Evolutionary conservation across 2,888 invertebrate species (phyloP).

Genomic region (Sthenelais limicola): DNA sequence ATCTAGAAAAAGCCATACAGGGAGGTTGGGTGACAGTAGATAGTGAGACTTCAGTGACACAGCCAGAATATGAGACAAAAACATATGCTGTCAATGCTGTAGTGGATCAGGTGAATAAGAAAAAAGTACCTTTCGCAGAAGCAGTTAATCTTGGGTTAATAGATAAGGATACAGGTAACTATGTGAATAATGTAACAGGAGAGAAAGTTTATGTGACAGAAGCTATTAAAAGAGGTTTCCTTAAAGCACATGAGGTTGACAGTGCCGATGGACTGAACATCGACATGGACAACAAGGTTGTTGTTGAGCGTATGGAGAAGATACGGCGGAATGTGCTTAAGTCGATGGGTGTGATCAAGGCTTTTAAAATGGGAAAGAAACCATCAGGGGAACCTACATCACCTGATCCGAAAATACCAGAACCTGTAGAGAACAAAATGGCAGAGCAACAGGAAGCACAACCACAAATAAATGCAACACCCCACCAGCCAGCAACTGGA

Average conservation of each 20-base stretch:
- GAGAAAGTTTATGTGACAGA: constrained; percentile 51
- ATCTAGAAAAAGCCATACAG: constrained; percentile 49
- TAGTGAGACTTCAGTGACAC: constrained; percentile 43
- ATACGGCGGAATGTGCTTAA: constrained; percentile 57
- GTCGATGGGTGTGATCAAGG: constrained; percentile 43
- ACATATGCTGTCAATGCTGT: constrained; percentile 54
- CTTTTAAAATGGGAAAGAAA: constrained; percentile 41
- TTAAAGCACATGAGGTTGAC: constrained; percentile 56
- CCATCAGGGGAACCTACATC: not conserved
- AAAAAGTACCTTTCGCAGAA: constrained; percentile 50
- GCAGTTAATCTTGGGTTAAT: constrained; percentile 54
- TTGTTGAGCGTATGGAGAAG: constrained; percentile 61
- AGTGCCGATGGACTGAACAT: constrained; percentile 64
- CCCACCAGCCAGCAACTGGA: too few relatives aligned
- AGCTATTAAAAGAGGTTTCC: constrained; percentile 53
- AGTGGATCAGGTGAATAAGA: constrained; percentile 51
- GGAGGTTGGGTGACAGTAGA: constrained; percentile 52
- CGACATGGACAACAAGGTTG: constrained; percentile 65
- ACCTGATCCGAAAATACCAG: not conserved
- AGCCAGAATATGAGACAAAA: constrained; percentile 44
- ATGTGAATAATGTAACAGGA: constrained; percentile 53
- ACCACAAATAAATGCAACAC: too few relatives aligned
- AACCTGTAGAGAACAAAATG: not conserved
- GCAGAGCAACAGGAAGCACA: not conserved
- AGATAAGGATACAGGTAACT: constrained; percentile 52